Conservation (phyloP, 2,113 vertebrate species). For the Fulica atra region DNA sequence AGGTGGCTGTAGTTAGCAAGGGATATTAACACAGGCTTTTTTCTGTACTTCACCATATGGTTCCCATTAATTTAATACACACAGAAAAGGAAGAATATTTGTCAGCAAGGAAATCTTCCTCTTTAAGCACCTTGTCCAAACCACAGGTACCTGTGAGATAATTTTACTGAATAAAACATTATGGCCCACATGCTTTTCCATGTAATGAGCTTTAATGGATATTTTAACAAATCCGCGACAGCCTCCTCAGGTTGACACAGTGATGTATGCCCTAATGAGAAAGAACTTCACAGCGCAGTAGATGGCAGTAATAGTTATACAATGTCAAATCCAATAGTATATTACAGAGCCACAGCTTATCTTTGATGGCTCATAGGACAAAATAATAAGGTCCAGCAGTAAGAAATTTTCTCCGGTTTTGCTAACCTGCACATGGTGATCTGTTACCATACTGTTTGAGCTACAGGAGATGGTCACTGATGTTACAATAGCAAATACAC, state of each 20-base stretch:
- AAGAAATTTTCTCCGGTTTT: not conserved
- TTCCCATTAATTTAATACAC: conserved; percentile 42
- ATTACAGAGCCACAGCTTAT: not conserved
- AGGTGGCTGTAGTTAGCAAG: conserved; percentile 39
- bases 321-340: not conserved
- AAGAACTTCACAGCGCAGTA: not conserved
- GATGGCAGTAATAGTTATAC: not conserved
- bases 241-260: not conserved
- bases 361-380: not conserved
- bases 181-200: not conserved
- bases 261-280: not conserved
- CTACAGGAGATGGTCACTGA: not conserved
- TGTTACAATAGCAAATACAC: not conserved
- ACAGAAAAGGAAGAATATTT: not conserved
- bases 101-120: conserved; percentile 37
- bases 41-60: conserved; percentile 45
- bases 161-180: conserved; percentile 31
- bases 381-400: not conserved
- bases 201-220: not conserved
- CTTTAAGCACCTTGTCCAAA: conserved; percentile 2
- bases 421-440: not conserved
- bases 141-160: not conserved
- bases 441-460: not conserved
- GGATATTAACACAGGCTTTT: not conserved
- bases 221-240: not conserved